Conservation (phyloP, 2,797 vertebrate species). For the Chelonia mydas region DNA sequence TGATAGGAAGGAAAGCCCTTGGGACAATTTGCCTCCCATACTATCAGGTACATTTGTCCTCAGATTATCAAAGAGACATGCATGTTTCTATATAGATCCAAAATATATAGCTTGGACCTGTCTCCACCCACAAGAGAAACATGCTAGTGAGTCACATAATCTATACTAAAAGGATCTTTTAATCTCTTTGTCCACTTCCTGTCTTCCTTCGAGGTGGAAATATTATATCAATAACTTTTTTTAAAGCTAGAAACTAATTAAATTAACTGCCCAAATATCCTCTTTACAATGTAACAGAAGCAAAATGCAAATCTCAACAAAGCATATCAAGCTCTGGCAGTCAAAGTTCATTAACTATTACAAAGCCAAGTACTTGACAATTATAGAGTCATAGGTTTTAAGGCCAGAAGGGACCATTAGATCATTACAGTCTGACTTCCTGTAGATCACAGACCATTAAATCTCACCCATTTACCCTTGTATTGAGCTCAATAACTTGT, state of each 20-base stretch:
- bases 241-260: neutral
- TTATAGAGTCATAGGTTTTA: neutral
- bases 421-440: neutral
- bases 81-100: neutral
- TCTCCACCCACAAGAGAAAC: neutral
- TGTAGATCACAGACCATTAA: fast-evolving
- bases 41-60: neutral
- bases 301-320: neutral
- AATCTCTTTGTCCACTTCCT: neutral
- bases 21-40: neutral
- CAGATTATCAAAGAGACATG: neutral
- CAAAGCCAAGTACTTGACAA: neutral
- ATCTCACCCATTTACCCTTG: neutral
- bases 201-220: neutral
- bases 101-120: neutral
- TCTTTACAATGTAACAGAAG: neutral
- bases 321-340: neutral
- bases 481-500: neutral
- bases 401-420: neutral
- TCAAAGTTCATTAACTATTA: neutral
- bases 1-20: neutral
- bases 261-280: neutral
- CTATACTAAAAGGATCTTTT: neutral
- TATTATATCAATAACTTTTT: neutral
- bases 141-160: neutral